These are phyloP conservation scores for Carduelis carduelis DNA, from an alignment of 2,797 vertebrate species.

Conservation along the genomic window DNA sequence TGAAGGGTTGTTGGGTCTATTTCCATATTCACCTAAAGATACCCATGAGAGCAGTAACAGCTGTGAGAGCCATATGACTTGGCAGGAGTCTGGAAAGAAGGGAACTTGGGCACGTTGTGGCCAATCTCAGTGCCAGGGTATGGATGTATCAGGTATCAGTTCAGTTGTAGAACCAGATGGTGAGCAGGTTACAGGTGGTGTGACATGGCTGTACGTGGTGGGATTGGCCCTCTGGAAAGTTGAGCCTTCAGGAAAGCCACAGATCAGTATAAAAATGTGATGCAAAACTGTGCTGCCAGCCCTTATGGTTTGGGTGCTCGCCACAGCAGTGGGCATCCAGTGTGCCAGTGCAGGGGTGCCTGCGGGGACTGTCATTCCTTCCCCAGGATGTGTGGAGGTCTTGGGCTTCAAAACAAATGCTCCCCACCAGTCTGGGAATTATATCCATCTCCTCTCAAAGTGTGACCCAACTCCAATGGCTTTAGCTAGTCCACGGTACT, in stretches of 20 bases:
- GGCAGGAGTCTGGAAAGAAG: neutral
- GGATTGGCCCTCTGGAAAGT: neutral
- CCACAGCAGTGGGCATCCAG: neutral
- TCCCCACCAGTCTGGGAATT: neutral
- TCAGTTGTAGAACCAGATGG: neutral
- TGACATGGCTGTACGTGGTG: neutral
- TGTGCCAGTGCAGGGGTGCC: neutral
- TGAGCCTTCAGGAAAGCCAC: neutral
- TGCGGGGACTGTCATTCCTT: neutral
- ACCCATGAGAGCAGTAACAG: neutral
- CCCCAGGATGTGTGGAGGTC: fast-evolving
- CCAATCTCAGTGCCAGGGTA: neutral
- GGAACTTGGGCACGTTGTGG: neutral
- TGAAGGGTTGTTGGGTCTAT: neutral
- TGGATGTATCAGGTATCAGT: neutral
- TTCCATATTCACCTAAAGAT: neutral
- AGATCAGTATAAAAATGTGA: neutral
- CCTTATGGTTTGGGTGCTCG: neutral
- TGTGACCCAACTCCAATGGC: fast-evolving
- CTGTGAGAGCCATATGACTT: fast-evolving
- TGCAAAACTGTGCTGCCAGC: neutral
- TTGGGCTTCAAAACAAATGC: neutral
- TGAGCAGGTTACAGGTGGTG: fast-evolving
- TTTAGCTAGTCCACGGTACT: neutral
- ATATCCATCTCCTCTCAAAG: neutral